Percentiles rank a stretch among this genome's conserved stretches.
Conservation (phyloP, 2,888 invertebrate species). For the Hirtodrosophila duncani region DNA sequence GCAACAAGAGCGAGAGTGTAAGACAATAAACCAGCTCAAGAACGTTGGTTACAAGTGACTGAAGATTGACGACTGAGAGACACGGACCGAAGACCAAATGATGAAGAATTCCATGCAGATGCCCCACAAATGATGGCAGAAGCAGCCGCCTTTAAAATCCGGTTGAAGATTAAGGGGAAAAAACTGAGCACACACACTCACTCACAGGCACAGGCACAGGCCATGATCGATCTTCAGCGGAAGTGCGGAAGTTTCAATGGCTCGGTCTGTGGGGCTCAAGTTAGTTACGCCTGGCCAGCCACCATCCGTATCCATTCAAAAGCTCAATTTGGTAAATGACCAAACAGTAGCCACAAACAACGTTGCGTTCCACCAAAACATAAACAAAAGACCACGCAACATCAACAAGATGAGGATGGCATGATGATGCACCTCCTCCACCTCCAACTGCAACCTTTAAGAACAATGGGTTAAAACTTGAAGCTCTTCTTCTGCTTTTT, state of each 20-base stretch:
- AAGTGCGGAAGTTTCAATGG: slow-evolving; percentile 48
- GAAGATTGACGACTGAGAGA: slow-evolving; percentile 15
- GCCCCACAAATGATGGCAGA: slow-evolving; percentile 47
- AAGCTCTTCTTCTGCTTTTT: slow-evolving; percentile 35
- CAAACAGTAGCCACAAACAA: slow-evolving; percentile 52
- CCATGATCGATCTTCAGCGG: slow-evolving; percentile 43
- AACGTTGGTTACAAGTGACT: slow-evolving; percentile 43
- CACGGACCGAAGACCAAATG: slow-evolving; percentile 22
- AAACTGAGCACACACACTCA: no score
- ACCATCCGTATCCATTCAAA: slow-evolving; percentile 26
- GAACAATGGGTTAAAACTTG: slow-evolving; percentile 44
- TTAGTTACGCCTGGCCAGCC: slow-evolving; percentile 56
- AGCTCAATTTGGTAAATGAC: slow-evolving; percentile 62
- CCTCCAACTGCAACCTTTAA: no score
- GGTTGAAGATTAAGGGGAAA: not conserved
- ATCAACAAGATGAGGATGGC: slow-evolving; percentile 40
- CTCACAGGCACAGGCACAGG: not conserved
- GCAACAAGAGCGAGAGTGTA: slow-evolving; percentile 60
- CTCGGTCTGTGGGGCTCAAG: slow-evolving; percentile 14
- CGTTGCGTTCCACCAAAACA: slow-evolving; percentile 27
- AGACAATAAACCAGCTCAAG: slow-evolving; percentile 48
- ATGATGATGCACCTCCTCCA: no score
- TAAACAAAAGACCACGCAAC: slow-evolving; percentile 63
- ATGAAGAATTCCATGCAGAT: slow-evolving; percentile 33
- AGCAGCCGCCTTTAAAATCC: not conserved